Conservation (phyloP, 92 coral and sea anemone genomes). For the Chrysogorgia sp. region DNA sequence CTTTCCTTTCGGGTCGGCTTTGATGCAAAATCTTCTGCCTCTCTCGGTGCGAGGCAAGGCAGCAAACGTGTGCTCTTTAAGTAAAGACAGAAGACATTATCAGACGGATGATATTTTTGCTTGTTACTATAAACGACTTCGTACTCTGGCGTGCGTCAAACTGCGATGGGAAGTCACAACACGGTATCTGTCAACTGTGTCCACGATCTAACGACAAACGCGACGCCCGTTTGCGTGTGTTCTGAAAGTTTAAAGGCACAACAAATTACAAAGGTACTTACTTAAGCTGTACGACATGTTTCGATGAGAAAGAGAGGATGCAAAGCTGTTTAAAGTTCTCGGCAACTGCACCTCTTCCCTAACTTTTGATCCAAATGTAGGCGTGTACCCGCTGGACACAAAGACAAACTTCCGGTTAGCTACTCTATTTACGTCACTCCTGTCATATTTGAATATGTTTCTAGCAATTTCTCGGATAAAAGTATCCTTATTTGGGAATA, state of each 20-base stretch:
- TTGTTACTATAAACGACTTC: not conserved
- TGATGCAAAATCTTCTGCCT: conserved; percentile 73
- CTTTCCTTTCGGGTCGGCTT: conserved; percentile 96
- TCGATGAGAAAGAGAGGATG: not conserved
- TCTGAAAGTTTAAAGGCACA: not conserved
- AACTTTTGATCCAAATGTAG: conserved; percentile 11
- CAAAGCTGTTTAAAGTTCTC: not conserved
- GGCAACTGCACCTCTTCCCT: not conserved
- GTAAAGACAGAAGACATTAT: not conserved
- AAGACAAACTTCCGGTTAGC: conserved; percentile 10
- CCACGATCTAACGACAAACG: conserved; percentile 15
- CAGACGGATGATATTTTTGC: not conserved
- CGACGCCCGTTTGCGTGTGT: not conserved
- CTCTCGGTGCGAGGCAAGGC: conserved; percentile 77
- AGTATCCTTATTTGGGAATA: conserved; percentile 28
- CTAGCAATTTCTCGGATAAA: not conserved
- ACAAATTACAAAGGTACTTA: conserved; percentile 16
- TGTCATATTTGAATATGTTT: too few relatives aligned
- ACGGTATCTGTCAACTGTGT: conserved; percentile 6
- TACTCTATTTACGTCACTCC: conserved; percentile 6
- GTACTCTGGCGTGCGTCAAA: conserved; percentile 2
- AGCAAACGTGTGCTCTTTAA: conserved; percentile 71
- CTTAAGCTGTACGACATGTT: conserved; percentile 33
- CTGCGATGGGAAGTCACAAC: not conserved
- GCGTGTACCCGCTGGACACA: conserved; percentile 14